Evolutionary conservation across 2,888 invertebrate genomes (phyloP).

Genomic region (Pimpla rufipes): DNA sequence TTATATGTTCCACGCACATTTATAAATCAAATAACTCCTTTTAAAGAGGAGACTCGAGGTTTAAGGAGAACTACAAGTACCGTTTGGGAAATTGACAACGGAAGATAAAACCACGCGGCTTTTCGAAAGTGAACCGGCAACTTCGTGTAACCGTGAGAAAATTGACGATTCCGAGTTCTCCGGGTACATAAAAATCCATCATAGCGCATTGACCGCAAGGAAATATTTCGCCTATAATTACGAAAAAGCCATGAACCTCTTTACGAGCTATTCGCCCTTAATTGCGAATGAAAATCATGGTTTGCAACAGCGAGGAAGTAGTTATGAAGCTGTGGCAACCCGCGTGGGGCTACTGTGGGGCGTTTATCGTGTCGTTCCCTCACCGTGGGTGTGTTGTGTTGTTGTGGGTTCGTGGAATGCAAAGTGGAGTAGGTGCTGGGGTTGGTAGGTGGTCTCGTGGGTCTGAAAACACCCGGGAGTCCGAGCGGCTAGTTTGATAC

Average conservation of each 20-base stretch:
- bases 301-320: conserved; percentile 26
- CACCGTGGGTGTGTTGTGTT: conserved; percentile 39
- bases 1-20: no score
- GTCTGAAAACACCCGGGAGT: conserved; percentile 54
- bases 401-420: conserved; percentile 56
- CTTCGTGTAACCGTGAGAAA: no score
- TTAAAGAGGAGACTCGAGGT: no score
- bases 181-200: no score
- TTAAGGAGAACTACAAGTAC: no score
- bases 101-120: no score
- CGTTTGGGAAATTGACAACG: no score
- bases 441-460: conserved; percentile 57
- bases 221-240: conserved; percentile 18
- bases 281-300: conserved; percentile 14
- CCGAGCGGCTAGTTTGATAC: conserved; percentile 59
- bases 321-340: conserved; percentile 40
- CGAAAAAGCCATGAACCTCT: background rate
- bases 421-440: conserved; percentile 33
- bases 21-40: no score
- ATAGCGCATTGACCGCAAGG: background rate
- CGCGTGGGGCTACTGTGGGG: background rate
- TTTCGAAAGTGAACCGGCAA: no score
- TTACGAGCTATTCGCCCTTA: conserved; percentile 17
- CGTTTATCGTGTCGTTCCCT: conserved; percentile 18
- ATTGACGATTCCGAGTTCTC: no score